Conservation (phyloP, 2,113 vertebrate species). For the Ceuthmochares aereus region DNA sequence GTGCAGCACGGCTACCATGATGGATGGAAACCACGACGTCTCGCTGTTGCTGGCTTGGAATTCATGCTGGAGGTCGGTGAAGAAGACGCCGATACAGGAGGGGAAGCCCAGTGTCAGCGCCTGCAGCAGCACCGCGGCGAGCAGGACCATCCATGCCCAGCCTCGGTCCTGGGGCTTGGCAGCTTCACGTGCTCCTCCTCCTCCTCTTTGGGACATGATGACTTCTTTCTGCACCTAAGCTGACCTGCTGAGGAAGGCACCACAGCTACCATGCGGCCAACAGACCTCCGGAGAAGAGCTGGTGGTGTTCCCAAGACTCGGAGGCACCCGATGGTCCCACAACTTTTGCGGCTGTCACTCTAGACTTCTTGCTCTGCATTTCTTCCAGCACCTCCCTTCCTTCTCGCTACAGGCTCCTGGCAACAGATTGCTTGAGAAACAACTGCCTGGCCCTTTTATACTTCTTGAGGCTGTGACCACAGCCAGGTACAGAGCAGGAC, state of each 20-base stretch:
- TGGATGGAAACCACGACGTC: conserved; percentile 93
- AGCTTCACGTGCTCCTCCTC: not conserved
- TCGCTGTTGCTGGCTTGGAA: conserved; percentile 90
- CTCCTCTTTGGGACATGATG: conserved; percentile 60
- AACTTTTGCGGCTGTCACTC: not conserved
- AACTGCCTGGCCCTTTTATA: conserved; percentile 48
- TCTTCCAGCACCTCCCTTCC: conserved; percentile 19
- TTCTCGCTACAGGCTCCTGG: not conserved
- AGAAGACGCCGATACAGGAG: conserved; percentile 87
- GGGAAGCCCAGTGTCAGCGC: conserved; percentile 89
- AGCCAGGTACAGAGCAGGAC: conserved; percentile 27
- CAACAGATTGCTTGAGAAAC: conserved; percentile 1
- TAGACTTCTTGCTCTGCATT: not conserved
- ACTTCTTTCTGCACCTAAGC: not conserved
- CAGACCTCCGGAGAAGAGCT: not conserved
- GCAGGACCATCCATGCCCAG: conserved; percentile 92
- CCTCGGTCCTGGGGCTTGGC: conserved; percentile 68
- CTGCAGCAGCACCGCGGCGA: conserved; percentile 82
- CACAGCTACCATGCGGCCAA: not conserved
- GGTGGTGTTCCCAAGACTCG: not conserved
- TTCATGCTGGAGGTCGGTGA: conserved; percentile 88
- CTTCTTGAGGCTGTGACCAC: conserved; percentile 38
- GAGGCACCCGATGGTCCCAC: not conserved
- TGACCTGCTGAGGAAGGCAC: not conserved
- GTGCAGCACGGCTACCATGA: conserved; percentile 86